Evolutionary conservation across 2,888 invertebrate species (phyloP), one percentile per base, ranked within the genome.

Genomic region (Chymomyza caudatula): DNA sequence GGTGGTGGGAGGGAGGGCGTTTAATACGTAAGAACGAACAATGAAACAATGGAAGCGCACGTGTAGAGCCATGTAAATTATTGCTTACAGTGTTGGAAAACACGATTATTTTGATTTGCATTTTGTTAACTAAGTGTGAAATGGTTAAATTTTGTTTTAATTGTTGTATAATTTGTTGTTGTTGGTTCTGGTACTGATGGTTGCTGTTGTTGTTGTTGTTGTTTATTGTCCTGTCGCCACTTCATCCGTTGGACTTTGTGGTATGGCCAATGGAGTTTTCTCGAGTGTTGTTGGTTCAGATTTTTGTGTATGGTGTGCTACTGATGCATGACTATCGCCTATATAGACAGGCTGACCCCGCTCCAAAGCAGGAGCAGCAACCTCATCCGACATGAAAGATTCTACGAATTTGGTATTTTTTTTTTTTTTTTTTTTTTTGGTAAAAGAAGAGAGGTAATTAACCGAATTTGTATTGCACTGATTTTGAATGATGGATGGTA

Each of bases 231-330:
- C 76, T 71, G 73, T 78, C 71, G 70, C 78, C 74, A 74, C 77
- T 71, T 81, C 74, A 77, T 74, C 76, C 67, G 68, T 67, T 60
- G 84, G 78, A 79, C 74, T 81, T 66, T 58, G 74, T 74, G 77
- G 85, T 47, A 69, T 63, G 78, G 80, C 79, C 82, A 79, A 81
- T 82, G 76, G 74, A 63, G 84, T 83, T 76, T 84, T 79, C 85
- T 79, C 79, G 73, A 77, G 80, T 80, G 83, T 82, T 81, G 80
- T 74, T 72, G 70, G 83, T 83, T 82, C 85, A 52, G 83, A 78
- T 78, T 77, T 78, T 56, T 72, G 77, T 75, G 70, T 80, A 52
- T 78, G 63, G 67, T 54, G 71, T 60, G 70, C 56, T 68, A 63
- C 65, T 54, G 69, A 63, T 72, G 61, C 65, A 70, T 75, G 73